Evolutionary conservation across 2,113 vertebrate genomes (phyloP).

Genomic region (Poeciliopsis occidentalis): DNA sequence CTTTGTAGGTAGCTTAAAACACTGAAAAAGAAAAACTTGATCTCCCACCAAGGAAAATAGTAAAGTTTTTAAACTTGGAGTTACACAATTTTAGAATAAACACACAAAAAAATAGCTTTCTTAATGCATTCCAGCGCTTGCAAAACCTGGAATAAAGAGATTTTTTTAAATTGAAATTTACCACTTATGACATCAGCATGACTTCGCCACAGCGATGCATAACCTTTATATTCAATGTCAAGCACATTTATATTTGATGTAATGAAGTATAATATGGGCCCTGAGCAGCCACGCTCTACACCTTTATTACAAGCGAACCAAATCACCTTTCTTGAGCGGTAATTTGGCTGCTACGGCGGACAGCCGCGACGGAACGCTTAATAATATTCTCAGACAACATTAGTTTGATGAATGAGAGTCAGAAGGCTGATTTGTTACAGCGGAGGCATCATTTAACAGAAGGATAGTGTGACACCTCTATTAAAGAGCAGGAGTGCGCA

Average conservation of each 20-base stretch:
- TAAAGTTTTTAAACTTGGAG: no score
- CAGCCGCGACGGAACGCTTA: slow-evolving; percentile 20
- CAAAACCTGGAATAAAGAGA: no score
- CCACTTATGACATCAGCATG: background rate
- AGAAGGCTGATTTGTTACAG: slow-evolving; percentile 42
- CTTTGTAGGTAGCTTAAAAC: no score
- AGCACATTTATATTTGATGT: slow-evolving; percentile 15
- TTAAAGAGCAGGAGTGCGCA: slow-evolving; percentile 3
- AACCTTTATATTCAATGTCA: background rate
- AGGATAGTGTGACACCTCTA: slow-evolving; percentile 37
- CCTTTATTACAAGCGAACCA: slow-evolving; percentile 21
- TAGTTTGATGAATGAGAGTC: slow-evolving; percentile 45
- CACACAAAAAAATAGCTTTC: no score
- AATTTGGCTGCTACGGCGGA: slow-evolving; percentile 25
- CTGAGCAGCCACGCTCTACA: slow-evolving; percentile 6
- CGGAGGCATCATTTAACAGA: slow-evolving; percentile 36
- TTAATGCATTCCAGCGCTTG: no score
- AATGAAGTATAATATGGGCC: slow-evolving; percentile 3
- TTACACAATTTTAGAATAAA: no score
- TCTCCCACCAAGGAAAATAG: no score
- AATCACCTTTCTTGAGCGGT: slow-evolving; percentile 27
- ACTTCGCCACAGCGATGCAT: background rate
- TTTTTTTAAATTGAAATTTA: no score
- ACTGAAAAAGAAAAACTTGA: no score
- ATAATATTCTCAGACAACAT: slow-evolving; percentile 39